Base-by-base conservation (phyloP, 1,140 invertebrate genomes). In the Micrasema longulum region DNA sequence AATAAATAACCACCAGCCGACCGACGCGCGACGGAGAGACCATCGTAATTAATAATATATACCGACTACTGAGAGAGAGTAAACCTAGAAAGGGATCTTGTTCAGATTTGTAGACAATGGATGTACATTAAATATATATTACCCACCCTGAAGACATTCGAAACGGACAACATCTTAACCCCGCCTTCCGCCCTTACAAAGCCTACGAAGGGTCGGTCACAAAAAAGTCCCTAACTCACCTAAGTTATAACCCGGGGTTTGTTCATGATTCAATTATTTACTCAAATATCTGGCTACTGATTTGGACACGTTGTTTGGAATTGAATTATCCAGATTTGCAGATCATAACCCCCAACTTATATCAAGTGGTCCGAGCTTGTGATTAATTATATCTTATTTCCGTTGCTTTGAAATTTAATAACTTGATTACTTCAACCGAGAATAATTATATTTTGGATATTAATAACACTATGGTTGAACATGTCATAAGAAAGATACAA, bases 231-330 rank as follows among this genome's bases (percentile, higher is more conserved):
- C 53, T 57, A 38, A 18, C 35, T 60, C 55, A 60, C 55, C 36
- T 60, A 60, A 60, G 55, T 38, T 60, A 60, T 60, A 60, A 23
- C 5, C 35, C 55, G 14, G 55, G 55, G 55, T 60, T 38, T 38
- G 55, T 60, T 60, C 55, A 60, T 60, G 55, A 60, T 60, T 60
- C 55, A 60, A 60, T 60, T 60, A 60, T 60, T 38, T 60, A 60
- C 35, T 18, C 31, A 41, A 60, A 60, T 60, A 60, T 60, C 36
- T 38, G 55, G 55, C 36, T n/a, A 36, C 35, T 60, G 55, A 60
- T 60, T 60, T 18, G 36, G 55, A 60, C 55, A 60, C 55, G 16
- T 60, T 60, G 36, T 41, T 41, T 60, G 55, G 55, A 60, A 60
- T 22, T 60, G 55, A 60, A 60, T 60, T 60, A 41, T 60, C 55